phyloP scores from a whole-genome alignment of 2,888 invertebrate species.

The Chalcosyrphus nemorum region DNA sequence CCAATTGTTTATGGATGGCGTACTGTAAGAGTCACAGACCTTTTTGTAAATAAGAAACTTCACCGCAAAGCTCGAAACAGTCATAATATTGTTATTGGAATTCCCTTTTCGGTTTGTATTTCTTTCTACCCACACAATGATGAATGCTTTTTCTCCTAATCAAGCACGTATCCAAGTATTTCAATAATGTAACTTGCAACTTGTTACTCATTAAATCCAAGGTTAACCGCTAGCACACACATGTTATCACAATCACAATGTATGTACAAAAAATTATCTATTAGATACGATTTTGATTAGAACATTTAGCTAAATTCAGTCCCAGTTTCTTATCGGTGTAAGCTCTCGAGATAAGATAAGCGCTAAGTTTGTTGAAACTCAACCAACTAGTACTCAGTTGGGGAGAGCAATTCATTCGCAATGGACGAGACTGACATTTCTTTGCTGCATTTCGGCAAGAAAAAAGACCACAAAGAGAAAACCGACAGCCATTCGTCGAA shows the following conservation, averaged over 20 bases:
- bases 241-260: background rate
- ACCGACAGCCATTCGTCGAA: constrained; percentile 79
- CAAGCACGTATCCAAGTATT: no score
- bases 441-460: constrained; percentile 75
- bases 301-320: background rate
- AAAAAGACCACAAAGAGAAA: constrained; percentile 75
- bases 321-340: constrained; percentile 23
- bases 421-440: constrained; percentile 79
- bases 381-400: constrained; percentile 49
- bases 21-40: no score
- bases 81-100: no score
- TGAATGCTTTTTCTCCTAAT: no score
- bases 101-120: no score
- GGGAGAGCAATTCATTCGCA: constrained; percentile 55
- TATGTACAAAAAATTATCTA: no score
- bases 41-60: no score
- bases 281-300: no score
- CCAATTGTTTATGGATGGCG: no score
- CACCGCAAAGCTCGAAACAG: no score
- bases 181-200: background rate
- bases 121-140: no score
- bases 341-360: constrained; percentile 66
- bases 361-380: background rate
- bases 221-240: background rate
- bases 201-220: background rate